phyloP scores from a whole-genome alignment of 2,113 vertebrate genomes.

The Acrocephalus arundinaceus region DNA sequence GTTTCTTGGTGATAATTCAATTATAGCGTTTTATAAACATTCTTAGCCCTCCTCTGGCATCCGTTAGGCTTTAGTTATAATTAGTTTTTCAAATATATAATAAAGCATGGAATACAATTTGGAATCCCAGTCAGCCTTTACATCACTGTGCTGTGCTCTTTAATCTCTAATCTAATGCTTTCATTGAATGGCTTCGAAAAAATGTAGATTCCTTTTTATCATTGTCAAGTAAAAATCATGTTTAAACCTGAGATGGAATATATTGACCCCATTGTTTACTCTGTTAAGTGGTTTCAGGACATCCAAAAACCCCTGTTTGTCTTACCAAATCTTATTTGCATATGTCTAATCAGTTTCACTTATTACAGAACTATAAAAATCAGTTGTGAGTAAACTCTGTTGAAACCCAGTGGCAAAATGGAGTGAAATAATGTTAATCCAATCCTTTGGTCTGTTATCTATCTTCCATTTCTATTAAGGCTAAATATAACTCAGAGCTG shows the following conservation, averaged over 20 bases:
- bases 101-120: slow-evolving; percentile 7
- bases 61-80: not conserved
- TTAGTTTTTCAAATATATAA: not conserved
- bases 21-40: not conserved
- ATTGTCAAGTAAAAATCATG: not conserved
- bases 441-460: not conserved
- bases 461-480: not conserved
- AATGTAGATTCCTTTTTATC: not conserved
- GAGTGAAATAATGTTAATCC: not conserved
- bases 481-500: not conserved
- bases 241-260: not conserved
- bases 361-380: not conserved
- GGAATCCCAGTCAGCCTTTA: slow-evolving; percentile 28
- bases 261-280: not conserved
- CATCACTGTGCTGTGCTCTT: not conserved
- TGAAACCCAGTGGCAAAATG: not conserved
- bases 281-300: not conserved
- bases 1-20: not conserved
- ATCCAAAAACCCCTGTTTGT: not conserved
- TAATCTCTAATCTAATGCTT: not conserved
- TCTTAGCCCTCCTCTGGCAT: not conserved
- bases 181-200: not conserved
- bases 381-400: not conserved
- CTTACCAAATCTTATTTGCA: not conserved
- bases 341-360: not conserved